These are phyloP conservation scores for Caenorhabditis sp. DNA, from an alignment of 2,888 invertebrate species.

Conservation along the genomic window DNA sequence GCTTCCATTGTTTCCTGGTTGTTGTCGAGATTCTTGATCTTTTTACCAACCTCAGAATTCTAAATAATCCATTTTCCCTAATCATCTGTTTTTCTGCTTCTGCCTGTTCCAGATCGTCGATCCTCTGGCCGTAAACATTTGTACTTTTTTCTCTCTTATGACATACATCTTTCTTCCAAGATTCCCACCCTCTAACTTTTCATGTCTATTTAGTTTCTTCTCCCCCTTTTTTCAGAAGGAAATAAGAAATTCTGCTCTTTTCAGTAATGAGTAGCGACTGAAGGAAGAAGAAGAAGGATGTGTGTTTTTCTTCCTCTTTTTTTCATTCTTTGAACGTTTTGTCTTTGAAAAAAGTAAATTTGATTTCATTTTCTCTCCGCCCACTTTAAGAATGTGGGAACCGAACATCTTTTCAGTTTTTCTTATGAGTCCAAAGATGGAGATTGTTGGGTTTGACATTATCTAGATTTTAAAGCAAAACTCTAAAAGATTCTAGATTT, in stretches of 20 bases:
- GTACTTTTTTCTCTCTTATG: neutral
- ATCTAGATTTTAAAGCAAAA: too few relatives aligned
- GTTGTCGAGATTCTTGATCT: slow-evolving; percentile 27
- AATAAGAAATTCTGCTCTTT: slow-evolving; percentile 7
- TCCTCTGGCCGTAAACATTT: neutral
- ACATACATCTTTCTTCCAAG: slow-evolving; percentile 15
- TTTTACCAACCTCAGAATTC: slow-evolving; percentile 17
- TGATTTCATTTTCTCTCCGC: slow-evolving; percentile 1
- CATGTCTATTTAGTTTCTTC: slow-evolving; percentile 10
- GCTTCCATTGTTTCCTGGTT: slow-evolving; percentile 24
- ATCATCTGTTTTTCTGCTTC: neutral
- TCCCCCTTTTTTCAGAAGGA: neutral
- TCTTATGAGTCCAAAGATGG: neutral
- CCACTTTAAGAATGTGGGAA: neutral
- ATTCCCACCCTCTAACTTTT: neutral
- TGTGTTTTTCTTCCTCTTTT: slow-evolving; percentile 4
- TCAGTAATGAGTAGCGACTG: neutral
- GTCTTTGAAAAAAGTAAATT: slow-evolving; percentile 18
- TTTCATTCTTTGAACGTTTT: slow-evolving; percentile 15
- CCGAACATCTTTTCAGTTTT: slow-evolving; percentile 9
- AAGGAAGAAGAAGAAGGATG: neutral
- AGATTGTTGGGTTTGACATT: too few relatives aligned
- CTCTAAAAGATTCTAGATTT: neutral
- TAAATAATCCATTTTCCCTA: slow-evolving; percentile 13
- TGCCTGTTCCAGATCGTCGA: slow-evolving; percentile 7